Evolutionary conservation across 2,113 vertebrate genomes (phyloP).

Genomic region (Gobiocypris rarus): DNA sequence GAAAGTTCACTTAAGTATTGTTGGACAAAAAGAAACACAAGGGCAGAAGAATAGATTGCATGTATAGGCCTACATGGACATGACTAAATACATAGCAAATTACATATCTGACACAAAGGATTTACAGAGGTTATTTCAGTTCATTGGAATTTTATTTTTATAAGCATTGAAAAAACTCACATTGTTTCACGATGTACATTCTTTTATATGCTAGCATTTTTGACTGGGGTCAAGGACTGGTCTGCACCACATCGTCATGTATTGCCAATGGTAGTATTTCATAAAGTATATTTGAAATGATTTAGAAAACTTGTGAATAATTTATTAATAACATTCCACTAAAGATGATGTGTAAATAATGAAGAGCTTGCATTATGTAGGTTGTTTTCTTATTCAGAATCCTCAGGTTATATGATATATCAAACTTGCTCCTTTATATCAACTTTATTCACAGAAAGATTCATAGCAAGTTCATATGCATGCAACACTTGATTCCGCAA

Average conservation of each 20-base stretch:
- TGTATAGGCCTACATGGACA: not conserved
- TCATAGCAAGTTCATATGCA: not conserved
- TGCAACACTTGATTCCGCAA: not conserved
- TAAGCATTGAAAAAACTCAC: conserved; percentile 11
- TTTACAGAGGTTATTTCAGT: not conserved
- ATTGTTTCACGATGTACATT: not conserved
- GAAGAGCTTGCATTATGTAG: not conserved
- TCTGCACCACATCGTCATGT: not conserved
- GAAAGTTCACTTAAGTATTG: not conserved
- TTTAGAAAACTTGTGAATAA: not conserved
- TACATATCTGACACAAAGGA: not conserved
- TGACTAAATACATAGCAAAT: not conserved
- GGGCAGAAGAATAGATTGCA: not conserved
- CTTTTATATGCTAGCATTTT: not conserved
- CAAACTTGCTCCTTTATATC: not conserved
- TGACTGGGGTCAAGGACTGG: not conserved
- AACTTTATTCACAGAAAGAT: not conserved
- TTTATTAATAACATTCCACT: conserved; percentile 15
- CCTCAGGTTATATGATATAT: not conserved
- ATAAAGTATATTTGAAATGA: not conserved
- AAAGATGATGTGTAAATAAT: conserved; percentile 3
- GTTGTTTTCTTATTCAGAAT: not conserved
- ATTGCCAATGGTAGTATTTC: conserved; percentile 15
- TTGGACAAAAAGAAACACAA: not conserved
- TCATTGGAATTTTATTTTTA: conserved; percentile 30